phyloP scores from a whole-genome alignment of 2,888 invertebrate species.

The Aplocera efformata region DNA sequence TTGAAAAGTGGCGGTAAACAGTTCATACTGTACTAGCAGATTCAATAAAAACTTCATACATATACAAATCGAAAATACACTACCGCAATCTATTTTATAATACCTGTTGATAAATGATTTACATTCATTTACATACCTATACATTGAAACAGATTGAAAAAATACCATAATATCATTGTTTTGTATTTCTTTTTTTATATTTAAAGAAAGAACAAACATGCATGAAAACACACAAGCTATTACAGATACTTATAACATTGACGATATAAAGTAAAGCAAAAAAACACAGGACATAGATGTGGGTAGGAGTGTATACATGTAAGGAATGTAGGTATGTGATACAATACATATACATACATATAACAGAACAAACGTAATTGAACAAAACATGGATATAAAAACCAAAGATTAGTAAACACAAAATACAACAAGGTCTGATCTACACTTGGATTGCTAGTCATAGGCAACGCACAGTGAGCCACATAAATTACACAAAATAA shows the following conservation, averaged over 20 bases:
- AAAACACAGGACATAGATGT: too few species aligned
- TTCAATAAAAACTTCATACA: too few species aligned
- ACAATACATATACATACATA: slow-evolving; percentile 12
- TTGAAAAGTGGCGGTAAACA: too few species aligned
- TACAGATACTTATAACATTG: neutral
- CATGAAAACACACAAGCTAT: slow-evolving; percentile 21
- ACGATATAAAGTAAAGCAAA: neutral
- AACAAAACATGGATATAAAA: slow-evolving; percentile 7
- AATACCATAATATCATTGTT: too few species aligned
- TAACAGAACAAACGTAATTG: slow-evolving; percentile 13
- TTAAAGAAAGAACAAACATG: slow-evolving; percentile 29
- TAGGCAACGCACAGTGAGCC: slow-evolving; percentile 69
- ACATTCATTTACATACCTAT: too few species aligned
- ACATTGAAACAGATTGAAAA: too few species aligned
- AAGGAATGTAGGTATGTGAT: neutral
- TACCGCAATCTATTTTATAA: too few species aligned
- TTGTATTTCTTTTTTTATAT: too few species aligned
- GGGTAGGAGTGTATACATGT: too few species aligned
- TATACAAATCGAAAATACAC: too few species aligned
- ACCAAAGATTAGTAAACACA: slow-evolving; percentile 32
- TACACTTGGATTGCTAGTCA: slow-evolving; percentile 70
- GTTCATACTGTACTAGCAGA: too few species aligned
- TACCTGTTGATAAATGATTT: too few species aligned
- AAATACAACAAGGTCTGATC: slow-evolving; percentile 47
- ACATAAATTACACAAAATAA: slow-evolving; percentile 37